Percentiles rank a stretch among this genome's conserved stretches.
Evolutionary conservation across 1,140 invertebrate species (phyloP).

Genomic region (Saccostrea echinata): DNA sequence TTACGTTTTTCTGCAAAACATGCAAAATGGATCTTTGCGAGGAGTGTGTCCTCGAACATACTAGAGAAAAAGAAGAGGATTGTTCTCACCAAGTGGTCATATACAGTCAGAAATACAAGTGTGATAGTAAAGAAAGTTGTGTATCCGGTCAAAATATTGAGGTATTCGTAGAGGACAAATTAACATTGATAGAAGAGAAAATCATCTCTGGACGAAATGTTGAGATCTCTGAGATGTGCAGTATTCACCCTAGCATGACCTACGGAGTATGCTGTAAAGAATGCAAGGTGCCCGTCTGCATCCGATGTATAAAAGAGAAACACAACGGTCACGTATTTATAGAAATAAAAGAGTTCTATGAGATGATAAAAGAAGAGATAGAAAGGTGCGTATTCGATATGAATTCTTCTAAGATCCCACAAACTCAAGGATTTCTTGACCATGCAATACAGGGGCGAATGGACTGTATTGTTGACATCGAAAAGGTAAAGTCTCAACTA

Average conservation of each 20-base stretch:
- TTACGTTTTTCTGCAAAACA: background rate
- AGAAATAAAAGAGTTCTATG: background rate
- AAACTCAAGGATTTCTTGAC: background rate
- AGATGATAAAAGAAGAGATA: background rate
- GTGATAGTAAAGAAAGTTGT: background rate
- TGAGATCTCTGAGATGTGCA: background rate
- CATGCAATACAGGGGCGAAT: background rate
- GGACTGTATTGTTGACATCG: background rate
- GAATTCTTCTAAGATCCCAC: background rate
- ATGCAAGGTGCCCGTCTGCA: slow-evolving; percentile 1
- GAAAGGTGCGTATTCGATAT: background rate
- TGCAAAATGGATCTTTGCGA: background rate
- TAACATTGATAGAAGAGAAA: background rate
- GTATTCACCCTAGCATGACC: background rate
- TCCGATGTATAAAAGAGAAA: background rate
- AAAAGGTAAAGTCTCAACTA: background rate
- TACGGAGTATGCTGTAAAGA: slow-evolving; percentile 10
- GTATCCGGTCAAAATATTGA: background rate
- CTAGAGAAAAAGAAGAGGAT: background rate
- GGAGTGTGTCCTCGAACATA: background rate
- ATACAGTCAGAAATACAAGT: slow-evolving; percentile 14
- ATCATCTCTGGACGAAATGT: background rate
- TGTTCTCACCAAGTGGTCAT: background rate
- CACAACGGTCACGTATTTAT: slow-evolving; percentile 14
- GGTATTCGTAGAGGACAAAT: background rate